Evolutionary conservation across 2,888 invertebrate genomes (phyloP).

Genomic region (Nemotelus pantherinus): DNA sequence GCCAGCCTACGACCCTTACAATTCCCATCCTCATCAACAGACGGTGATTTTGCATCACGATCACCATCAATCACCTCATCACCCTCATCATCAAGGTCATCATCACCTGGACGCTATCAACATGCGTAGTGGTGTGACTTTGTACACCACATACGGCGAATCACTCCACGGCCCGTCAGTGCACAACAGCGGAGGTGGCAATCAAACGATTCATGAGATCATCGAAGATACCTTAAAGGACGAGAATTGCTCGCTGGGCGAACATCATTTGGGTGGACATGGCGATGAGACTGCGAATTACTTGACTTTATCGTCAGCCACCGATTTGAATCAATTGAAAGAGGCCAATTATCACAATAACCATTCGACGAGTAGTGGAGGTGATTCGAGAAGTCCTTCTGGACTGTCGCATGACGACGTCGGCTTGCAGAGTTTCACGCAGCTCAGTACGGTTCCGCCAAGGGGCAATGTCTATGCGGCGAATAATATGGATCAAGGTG

Average conservation of each 20-base stretch:
- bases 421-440: constrained; percentile 62
- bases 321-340: constrained; percentile 60
- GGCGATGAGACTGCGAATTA: constrained; percentile 57
- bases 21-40: constrained; percentile 25
- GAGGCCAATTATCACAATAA: constrained; percentile 55
- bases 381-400: constrained; percentile 61
- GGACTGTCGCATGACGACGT: constrained; percentile 54
- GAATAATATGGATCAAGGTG: constrained; percentile 24
- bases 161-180: constrained; percentile 38
- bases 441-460: constrained; percentile 58
- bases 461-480: constrained; percentile 45
- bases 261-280: constrained; percentile 55
- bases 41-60: constrained; percentile 10
- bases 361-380: constrained; percentile 61
- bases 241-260: constrained; percentile 60
- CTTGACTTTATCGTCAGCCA: constrained; percentile 60
- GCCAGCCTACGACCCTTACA: not conserved
- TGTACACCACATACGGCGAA: constrained; percentile 45
- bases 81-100: constrained; percentile 19
- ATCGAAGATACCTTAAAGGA: constrained; percentile 65
- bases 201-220: constrained; percentile 61
- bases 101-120: constrained; percentile 30
- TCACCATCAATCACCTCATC: constrained; percentile 21
- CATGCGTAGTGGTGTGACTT: constrained; percentile 48
- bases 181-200: constrained; percentile 48